A percentile compares a stretch with the other conserved stretches of the same genome.
phyloP scores from a whole-genome alignment of 2,113 vertebrate species.

The Xyrauchen texanus region DNA sequence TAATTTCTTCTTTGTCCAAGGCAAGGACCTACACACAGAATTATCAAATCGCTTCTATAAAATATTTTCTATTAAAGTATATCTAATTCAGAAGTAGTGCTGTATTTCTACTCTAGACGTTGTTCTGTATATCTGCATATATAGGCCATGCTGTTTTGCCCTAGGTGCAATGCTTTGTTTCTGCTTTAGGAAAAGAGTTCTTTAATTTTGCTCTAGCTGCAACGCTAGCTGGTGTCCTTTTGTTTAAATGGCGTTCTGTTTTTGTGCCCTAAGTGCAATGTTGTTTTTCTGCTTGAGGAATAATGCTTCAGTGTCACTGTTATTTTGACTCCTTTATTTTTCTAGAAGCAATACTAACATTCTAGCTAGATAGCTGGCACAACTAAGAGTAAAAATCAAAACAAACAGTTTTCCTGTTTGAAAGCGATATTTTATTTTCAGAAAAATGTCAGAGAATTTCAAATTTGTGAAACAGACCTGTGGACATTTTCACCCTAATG shows the following conservation, averaged over 20 bases:
- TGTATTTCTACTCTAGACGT: not conserved
- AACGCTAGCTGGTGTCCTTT: not conserved
- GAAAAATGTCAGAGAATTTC: not conserved
- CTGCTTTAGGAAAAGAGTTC: constrained; percentile 1
- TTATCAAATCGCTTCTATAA: not conserved
- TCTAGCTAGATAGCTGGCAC: not conserved
- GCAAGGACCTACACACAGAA: not conserved
- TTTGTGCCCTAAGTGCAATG: not conserved
- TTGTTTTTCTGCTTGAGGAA: not conserved
- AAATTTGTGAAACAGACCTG: not conserved
- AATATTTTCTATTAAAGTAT: not conserved
- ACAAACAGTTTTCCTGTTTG: too few relatives aligned
- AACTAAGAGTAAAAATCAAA: too few relatives aligned
- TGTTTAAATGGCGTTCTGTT: not conserved
- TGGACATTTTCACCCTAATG: too few relatives aligned
- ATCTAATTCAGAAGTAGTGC: not conserved
- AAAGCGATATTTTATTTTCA: too few relatives aligned
- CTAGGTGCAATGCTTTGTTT: not conserved
- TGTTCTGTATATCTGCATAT: not conserved
- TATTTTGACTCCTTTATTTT: not conserved
- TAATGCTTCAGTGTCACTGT: not conserved
- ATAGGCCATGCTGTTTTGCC: not conserved
- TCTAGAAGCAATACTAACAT: not conserved
- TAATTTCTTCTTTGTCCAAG: not conserved
- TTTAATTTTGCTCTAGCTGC: not conserved